phyloP scores from a whole-genome alignment of 1,140 invertebrate genomes.

The Drosophila busckii region DNA sequence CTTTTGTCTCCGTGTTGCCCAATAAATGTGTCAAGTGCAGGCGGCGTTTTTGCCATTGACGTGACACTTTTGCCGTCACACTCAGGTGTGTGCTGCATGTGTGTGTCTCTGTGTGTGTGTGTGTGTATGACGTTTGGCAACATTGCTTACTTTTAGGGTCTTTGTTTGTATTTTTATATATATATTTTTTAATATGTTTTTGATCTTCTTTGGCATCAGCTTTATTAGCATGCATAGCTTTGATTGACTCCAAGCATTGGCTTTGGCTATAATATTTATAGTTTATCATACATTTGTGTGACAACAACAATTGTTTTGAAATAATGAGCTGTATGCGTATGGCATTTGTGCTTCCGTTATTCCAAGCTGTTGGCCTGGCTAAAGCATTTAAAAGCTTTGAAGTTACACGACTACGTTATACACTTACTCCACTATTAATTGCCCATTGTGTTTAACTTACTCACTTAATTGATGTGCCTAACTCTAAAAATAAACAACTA shows the following conservation, averaged over 20 bases:
- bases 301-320: too few relatives aligned
- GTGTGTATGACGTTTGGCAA: slow-evolving; percentile 44
- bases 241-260: slow-evolving; percentile 35
- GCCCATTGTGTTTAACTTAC: too few relatives aligned
- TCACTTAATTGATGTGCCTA: too few relatives aligned
- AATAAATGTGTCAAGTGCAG: slow-evolving; percentile 75
- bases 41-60: slow-evolving; percentile 66
- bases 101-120: background rate
- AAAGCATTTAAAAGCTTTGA: too few relatives aligned
- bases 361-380: too few relatives aligned
- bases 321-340: too few relatives aligned
- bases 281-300: background rate
- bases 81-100: slow-evolving; percentile 29
- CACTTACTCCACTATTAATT: too few relatives aligned
- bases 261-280: background rate
- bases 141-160: slow-evolving; percentile 22
- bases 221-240: slow-evolving; percentile 39
- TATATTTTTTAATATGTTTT: slow-evolving; percentile 22
- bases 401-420: too few relatives aligned
- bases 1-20: slow-evolving; percentile 67
- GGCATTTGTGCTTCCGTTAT: too few relatives aligned
- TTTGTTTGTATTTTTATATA: slow-evolving; percentile 23
- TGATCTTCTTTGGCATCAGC: slow-evolving; percentile 33
- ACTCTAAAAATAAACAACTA: too few relatives aligned
- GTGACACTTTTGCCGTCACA: slow-evolving; percentile 48